Evolutionary conservation across 2,797 vertebrate species (phyloP), one percentile per base, ranked within the genome.

Genomic region (Falco cherrug): DNA sequence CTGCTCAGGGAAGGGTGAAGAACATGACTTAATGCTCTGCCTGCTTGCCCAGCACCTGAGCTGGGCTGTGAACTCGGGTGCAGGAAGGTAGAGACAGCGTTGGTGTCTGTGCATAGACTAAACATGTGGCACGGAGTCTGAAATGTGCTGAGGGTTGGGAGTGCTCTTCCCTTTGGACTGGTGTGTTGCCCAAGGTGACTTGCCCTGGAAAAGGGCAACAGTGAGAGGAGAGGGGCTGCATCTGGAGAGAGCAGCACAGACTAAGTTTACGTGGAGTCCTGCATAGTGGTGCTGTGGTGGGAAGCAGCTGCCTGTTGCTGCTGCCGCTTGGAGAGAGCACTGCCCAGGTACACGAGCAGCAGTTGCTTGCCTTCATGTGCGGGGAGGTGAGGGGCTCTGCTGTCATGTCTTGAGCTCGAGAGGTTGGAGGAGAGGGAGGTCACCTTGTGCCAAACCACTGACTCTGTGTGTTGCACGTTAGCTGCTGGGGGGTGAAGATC

Each of bases 321-420:
- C 63, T 1, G 16, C 54, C 6, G 0, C 51, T 7, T 19, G 68
- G 37, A n/a, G 64, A 31, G 75, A 48, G 60, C 47, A 25, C 21
- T 0, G 0, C 0, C 1, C 22, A 7, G 60, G 50, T 24, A 3
- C 0, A 0, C 1, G 10, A 39, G 59, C 2, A 3, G 54, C 54
- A 12, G 17, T 7, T 1, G 2, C 15, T 63, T 0, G 0, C 68
- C 33, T 31, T 11, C 2, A 5, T 39, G 64, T 41, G 50, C 41
- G 25, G 19, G 56, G 45, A 37, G 41, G 24, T 37, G 65, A 64
- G 68, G 18, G 9, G 6, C 18, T 57, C 4, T 39, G 3, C 45
- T 47, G 25, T 4, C 39, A 20, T 57, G 47, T 15, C 41, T 31
- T 21, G 63, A 69, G 41, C 41, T 50, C 10, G 17, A 84, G 63